Evolutionary conservation across 2,797 vertebrate genomes (phyloP), one percentile per base, ranked within the genome.

Genomic region (Notolabrus celidotus): DNA sequence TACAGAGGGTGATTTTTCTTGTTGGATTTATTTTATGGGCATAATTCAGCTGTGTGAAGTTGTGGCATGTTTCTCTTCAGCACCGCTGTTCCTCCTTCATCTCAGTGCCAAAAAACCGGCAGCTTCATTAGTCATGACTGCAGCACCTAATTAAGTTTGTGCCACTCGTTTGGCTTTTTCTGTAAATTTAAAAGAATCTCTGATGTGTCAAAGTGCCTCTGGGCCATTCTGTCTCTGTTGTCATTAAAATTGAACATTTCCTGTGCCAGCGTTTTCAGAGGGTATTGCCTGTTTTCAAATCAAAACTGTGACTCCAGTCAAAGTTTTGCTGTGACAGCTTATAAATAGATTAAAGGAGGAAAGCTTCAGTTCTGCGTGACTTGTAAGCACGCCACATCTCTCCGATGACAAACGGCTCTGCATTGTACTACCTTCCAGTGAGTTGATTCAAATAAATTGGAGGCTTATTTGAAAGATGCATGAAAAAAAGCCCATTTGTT

Each of bases 141-240:
- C 70, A 82, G 87, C 65, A 89, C 83, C 80, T 90, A 92, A 94
- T 92, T 93, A 91, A 82, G 74, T 87, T 88, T 82, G 74, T 87
- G 87, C 83, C 80, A 82, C 82, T 92, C 67, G 43, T 85, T 90
- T 87, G 85, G 80, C 86, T 88, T 83, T 87, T 88, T 86, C 80
- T 89, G 88, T 87, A 86, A 84, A 87, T 89, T 83, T 89, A 88
- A 92, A 92, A 84, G 82, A 92, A 84, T 86, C 82, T 90, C 76
- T 86, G 84, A 90, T 87, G 79, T 89, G 86, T 88, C 78, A 89
- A 92, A 89, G 78, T 81, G 82, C 91, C 88, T 86, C 56, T 79
- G 85, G 77, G 80, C 67, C 71, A 77, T 66, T 82, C 79, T 74
- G 71, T 84, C 86, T 88, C 81, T 69, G 69, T 76, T 85, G 84